phyloP scores from a whole-genome alignment of 1,140 invertebrate genomes.

The Venturia canescens region DNA sequence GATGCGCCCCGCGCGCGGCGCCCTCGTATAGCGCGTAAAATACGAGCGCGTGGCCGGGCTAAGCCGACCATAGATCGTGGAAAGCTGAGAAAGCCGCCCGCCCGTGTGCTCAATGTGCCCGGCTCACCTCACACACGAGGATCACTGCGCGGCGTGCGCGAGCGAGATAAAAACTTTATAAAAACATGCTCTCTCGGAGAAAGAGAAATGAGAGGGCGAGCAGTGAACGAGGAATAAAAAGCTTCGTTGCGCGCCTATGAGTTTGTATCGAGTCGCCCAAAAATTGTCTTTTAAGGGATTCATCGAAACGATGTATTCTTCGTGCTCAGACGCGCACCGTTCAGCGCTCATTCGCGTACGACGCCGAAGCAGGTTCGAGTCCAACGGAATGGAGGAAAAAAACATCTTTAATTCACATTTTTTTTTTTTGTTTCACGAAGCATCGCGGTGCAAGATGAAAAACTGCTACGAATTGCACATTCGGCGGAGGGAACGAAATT shows the following conservation, averaged over 20 bases:
- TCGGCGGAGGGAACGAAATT: too few relatives aligned
- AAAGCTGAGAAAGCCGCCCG: slow-evolving; percentile 56
- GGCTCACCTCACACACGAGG: slow-evolving; percentile 40
- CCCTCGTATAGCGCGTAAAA: slow-evolving; percentile 55
- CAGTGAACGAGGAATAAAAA: slow-evolving; percentile 42
- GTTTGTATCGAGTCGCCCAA: background rate
- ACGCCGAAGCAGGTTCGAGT: too few relatives aligned
- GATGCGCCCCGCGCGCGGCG: background rate
- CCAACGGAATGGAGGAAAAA: too few relatives aligned
- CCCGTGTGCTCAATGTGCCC: slow-evolving; percentile 45
- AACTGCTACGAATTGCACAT: too few relatives aligned
- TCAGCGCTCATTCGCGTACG: too few relatives aligned
- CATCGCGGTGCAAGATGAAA: too few relatives aligned
- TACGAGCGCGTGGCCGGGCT: slow-evolving; percentile 64
- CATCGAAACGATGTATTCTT: too few relatives aligned
- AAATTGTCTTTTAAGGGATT: too few relatives aligned
- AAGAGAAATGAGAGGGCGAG: slow-evolving; percentile 35
- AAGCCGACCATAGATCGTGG: slow-evolving; percentile 66
- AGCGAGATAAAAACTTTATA: slow-evolving; percentile 7
- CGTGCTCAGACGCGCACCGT: too few relatives aligned
- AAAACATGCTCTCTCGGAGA: slow-evolving; percentile 40
- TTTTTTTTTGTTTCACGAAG: too few relatives aligned
- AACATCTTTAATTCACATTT: too few relatives aligned
- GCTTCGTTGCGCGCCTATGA: slow-evolving; percentile 28
- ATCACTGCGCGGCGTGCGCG: slow-evolving; percentile 30